phyloP scores from a whole-genome alignment of 2,888 invertebrate species.

The Leptopilina myrica region DNA sequence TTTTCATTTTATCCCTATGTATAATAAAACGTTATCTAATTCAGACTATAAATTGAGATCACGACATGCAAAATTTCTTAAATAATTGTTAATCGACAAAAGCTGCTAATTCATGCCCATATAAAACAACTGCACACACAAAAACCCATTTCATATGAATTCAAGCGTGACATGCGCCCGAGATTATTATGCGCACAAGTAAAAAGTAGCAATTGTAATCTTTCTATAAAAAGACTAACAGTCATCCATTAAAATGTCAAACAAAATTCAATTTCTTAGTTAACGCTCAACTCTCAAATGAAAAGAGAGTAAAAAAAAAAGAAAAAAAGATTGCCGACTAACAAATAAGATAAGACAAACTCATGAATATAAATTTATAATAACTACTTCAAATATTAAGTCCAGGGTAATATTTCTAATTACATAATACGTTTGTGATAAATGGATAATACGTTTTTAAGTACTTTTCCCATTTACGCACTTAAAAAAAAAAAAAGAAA shows the following conservation, averaged over 20 bases:
- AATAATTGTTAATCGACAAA: slow-evolving; percentile 46
- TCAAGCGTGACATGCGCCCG: slow-evolving; percentile 10
- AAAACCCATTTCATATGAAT: slow-evolving; percentile 20
- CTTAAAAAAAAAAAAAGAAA: no score
- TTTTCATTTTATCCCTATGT: not conserved
- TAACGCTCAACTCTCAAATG: not conserved
- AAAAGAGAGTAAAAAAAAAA: not conserved
- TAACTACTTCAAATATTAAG: not conserved
- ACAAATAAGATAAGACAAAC: not conserved
- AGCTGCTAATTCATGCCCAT: slow-evolving; percentile 45
- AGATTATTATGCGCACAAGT: slow-evolving; percentile 13
- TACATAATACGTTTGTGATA: no score
- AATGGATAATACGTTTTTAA: no score
- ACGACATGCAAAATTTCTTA: slow-evolving; percentile 38
- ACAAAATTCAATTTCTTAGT: slow-evolving; percentile 26
- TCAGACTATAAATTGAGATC: slow-evolving; percentile 41
- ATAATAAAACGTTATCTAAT: slow-evolving; percentile 35
- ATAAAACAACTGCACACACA: slow-evolving; percentile 6
- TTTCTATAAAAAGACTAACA: slow-evolving; percentile 26
- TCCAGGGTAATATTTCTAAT: no score
- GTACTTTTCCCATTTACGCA: no score
- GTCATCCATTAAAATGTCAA: slow-evolving; percentile 26
- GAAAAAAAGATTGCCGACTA: no score
- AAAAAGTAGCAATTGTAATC: slow-evolving; percentile 34
- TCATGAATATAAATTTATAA: slow-evolving; percentile 4